phyloP scores from a whole-genome alignment of 37 sponge, comb jelly and placozoan species.

The Diacarnus erythraeanus region DNA sequence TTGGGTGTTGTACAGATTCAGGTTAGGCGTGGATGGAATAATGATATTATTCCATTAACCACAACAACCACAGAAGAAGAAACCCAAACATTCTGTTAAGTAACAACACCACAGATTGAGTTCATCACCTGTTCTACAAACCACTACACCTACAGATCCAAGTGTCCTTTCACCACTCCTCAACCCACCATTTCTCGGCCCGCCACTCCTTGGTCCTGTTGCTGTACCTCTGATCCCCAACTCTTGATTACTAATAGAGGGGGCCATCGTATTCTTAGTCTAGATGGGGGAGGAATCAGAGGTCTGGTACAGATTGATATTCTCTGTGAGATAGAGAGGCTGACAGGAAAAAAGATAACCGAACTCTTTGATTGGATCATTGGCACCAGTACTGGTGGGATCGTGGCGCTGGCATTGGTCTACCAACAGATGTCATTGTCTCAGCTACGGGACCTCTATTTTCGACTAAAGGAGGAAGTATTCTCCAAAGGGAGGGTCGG shows the following conservation, averaged over 20 bases:
- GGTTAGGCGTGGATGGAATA: not conserved
- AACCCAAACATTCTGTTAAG: too few relatives aligned
- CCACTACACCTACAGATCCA: not conserved
- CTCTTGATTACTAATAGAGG: not conserved
- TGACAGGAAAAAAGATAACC: slow-evolving; percentile 32
- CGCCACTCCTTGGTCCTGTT: not conserved
- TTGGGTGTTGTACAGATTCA: not conserved
- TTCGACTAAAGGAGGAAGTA: slow-evolving; percentile 46
- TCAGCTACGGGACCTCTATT: slow-evolving; percentile 38
- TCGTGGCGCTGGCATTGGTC: slow-evolving; percentile 58
- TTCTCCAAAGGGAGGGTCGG: slow-evolving; percentile 24
- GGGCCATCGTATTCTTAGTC: slow-evolving; percentile 37
- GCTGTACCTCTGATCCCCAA: not conserved
- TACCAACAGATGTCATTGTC: slow-evolving; percentile 21
- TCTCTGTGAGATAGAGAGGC: slow-evolving; percentile 28
- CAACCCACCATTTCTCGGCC: not conserved
- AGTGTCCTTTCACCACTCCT: not conserved
- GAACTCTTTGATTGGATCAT: slow-evolving; percentile 65
- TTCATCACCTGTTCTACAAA: not conserved
- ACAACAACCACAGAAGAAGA: too few relatives aligned
- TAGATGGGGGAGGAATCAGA: slow-evolving; percentile 68
- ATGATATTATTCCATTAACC: too few relatives aligned
- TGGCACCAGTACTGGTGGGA: slow-evolving; percentile 55
- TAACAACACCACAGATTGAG: too few relatives aligned
- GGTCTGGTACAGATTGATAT: slow-evolving; percentile 57